Percentiles rank a stretch among this genome's conserved stretches.
These are phyloP conservation scores for Drosophila prosaltans DNA, from an alignment of 1,140 invertebrate genomes.

Conservation along the genomic window DNA sequence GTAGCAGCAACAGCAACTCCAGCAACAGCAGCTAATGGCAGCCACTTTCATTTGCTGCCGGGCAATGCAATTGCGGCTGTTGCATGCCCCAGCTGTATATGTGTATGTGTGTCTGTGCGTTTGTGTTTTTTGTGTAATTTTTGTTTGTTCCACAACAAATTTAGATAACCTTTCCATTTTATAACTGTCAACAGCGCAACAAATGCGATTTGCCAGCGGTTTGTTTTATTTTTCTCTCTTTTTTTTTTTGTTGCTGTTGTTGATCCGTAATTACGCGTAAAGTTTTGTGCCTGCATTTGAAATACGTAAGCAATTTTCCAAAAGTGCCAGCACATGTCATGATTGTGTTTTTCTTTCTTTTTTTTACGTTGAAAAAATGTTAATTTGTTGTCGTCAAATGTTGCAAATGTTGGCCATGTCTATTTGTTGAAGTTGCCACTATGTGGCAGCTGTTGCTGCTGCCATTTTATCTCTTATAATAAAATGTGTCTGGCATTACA, in stretches of 20 bases:
- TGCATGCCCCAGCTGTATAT: background rate
- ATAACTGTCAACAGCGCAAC: constrained; percentile 62
- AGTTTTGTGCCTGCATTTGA: constrained; percentile 59
- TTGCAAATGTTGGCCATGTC: constrained; percentile 27
- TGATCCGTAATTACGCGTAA: constrained; percentile 56
- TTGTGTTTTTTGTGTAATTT: background rate
- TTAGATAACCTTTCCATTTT: constrained; percentile 74
- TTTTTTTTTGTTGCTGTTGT: constrained; percentile 22
- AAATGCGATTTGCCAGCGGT: constrained; percentile 53
- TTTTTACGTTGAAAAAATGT: constrained; percentile 59
- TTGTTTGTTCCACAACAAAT: constrained; percentile 19
- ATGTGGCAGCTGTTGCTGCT: constrained; percentile 33
- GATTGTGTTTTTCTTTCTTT: background rate
- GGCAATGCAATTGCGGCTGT: constrained; percentile 27
- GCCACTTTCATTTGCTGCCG: constrained; percentile 31
- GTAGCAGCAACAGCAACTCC: constrained; percentile 27
- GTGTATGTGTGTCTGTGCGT: background rate
- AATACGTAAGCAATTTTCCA: constrained; percentile 69
- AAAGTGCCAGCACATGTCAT: constrained; percentile 73
- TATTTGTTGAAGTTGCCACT: background rate
- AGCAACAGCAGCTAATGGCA: constrained; percentile 29
- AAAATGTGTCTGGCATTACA: constrained; percentile 62
- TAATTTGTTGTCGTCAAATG: constrained; percentile 58
- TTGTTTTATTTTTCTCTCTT: constrained; percentile 47
- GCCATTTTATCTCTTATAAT: constrained; percentile 28